Conservation (phyloP, 2,888 invertebrate species). For the Trachelus iudaicus region DNA sequence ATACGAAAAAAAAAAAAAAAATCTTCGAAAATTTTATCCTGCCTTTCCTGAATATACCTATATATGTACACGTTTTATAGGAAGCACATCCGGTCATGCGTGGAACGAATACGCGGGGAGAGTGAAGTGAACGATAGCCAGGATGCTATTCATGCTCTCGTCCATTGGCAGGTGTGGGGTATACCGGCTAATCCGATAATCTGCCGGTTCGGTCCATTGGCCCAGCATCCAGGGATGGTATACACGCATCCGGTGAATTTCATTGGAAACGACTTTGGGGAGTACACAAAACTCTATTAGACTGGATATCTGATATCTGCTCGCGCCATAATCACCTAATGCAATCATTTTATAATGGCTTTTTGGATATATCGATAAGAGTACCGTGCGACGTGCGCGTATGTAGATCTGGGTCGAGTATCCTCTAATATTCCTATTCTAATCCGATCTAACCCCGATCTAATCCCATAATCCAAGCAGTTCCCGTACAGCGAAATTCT, state of each 20-base stretch:
- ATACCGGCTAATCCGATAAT: constrained; percentile 58
- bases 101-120: constrained; percentile 11
- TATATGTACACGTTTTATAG: background rate
- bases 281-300: background rate
- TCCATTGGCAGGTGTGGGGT: background rate
- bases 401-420: background rate
- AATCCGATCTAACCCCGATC: background rate
- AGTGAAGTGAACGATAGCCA: constrained; percentile 39
- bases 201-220: constrained; percentile 47
- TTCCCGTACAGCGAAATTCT: background rate
- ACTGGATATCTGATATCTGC: background rate
- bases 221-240: constrained; percentile 19
- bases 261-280: background rate
- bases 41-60: background rate
- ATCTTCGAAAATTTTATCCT: constrained; percentile 19
- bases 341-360: background rate
- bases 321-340: background rate
- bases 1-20: too few relatives aligned
- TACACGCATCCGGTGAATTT: background rate
- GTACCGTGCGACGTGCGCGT: background rate
- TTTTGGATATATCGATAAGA: background rate
- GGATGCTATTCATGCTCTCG: constrained; percentile 36
- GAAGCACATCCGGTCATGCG: constrained; percentile 15
- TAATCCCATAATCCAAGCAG: background rate
- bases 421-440: background rate